Evolutionary conservation across 2,888 invertebrate genomes (phyloP), one percentile per base, ranked within the genome.

Genomic region (Heliconius ismenius): DNA sequence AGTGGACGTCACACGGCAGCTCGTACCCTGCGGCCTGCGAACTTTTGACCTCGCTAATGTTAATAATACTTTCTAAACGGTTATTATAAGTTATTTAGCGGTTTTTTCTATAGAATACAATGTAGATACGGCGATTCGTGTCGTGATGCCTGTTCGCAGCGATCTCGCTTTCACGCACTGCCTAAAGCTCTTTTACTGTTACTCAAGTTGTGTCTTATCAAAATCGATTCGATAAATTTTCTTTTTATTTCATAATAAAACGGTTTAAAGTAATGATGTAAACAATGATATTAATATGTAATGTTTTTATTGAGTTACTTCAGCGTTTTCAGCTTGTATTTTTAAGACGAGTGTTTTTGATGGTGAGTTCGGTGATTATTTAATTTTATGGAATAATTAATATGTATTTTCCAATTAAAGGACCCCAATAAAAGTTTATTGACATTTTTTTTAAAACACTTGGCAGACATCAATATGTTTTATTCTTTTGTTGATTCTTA

Each of bases 21-120:
- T 36, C 4, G 63, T 54, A 36, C 63, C 62, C 32, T 21, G 49
- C 72, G 76, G 74, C 62, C 32, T 36, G 28, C 74, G 79, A 76
- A 79, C 81, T 80, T 77, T 79, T 80, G 88, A 88, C 86, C 84
- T 82, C 84, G 83, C 85, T 87, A 87, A 88, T 88, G 86, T 86
- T 86, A 86, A 77, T 79, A 81, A 77, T 79, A 88, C 92, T 92
- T 92, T 92, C 91, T 90, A 91, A 90, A 87, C 84, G 82, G 84
- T 88, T 88, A 87, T 88, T 88, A 88, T 84, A 83, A 85, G 78
- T 78, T 78, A 74, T 84, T 86, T 84, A 85, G 84, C 76, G 76
- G 79, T 80, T 79, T 81, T 81, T 74, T 62, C 54, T 75, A 28
- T 68, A 43, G 76, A 79, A 76, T 78, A 68, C 77, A 77, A 79